Evolutionary conservation across 2,797 vertebrate genomes (phyloP), one percentile per base, ranked within the genome.

Genomic region (Telmatherina bonti): DNA sequence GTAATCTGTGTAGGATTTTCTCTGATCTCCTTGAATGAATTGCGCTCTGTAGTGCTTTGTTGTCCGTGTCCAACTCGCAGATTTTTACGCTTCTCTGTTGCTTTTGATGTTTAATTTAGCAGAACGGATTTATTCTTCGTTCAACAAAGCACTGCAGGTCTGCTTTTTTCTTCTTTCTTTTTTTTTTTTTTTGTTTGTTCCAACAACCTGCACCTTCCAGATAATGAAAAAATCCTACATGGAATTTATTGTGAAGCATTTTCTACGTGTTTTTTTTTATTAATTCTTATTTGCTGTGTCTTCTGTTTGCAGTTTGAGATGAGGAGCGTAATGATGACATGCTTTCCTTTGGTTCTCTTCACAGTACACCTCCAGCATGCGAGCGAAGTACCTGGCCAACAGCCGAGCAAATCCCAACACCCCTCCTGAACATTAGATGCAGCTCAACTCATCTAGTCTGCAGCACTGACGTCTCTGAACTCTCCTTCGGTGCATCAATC

Each of bases 341-440:
- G 16, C 20, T 2, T 55, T 59, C 20, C 6, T 31, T 67, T 85
- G 70, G 88, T 47, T 94, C 55, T 79, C 91, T 76, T 79, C 72
- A 26, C 91, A 99, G 98, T 99, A 99, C 95, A 98, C 98, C 74
- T 98, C 97, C 94, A 99, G 98, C 95, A 99, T 99, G 98, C 96
- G 98, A 92, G 97, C 96, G 52, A 99, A 99, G 94, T 99, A 99
- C 95, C 96, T 99, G 91, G 98, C 98, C 89, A 98, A 96, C 86
- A 96, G 96, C 91, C 95, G 95, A 81, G 95, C 95, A 8, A 96
- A 96, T 78, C 93, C 96, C 87, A 96, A 87, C 93, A 94, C 75
- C 72, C 87, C 93, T 20, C 55, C 91, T 0, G 77, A 94, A 43
- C 95, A 95, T 80, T 96, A 96, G 92, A 91, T 83, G 9, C 22